Percentiles rank a stretch among this genome's conserved stretches.
Evolutionary conservation across 37 sponge, comb jelly and placozoan genomes (phyloP).

Genomic region (Aplysina aerophoba): DNA sequence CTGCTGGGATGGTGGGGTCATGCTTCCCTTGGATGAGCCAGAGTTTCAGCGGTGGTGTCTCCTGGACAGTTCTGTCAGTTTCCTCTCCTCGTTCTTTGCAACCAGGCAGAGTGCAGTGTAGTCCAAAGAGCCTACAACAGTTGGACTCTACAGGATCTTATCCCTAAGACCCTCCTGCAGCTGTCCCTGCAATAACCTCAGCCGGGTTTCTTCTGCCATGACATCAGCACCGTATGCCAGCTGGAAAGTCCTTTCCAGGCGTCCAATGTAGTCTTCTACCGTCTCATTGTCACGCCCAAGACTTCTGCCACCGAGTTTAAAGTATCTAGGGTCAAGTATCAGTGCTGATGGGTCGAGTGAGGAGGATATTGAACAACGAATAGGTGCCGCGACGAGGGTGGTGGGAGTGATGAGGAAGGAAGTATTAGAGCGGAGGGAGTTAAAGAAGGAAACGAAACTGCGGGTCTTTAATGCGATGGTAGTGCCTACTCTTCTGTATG

Average conservation of each 20-base stretch:
- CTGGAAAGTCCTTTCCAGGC: slow-evolving; percentile 40
- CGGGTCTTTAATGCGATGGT: too few species aligned
- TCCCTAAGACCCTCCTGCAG: slow-evolving; percentile 42
- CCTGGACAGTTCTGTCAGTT: slow-evolving; percentile 21
- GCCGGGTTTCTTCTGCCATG: slow-evolving; percentile 31
- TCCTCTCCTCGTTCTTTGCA: slow-evolving; percentile 51
- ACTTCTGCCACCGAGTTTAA: too few species aligned
- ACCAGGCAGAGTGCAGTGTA: slow-evolving; percentile 41
- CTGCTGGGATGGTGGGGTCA: not conserved
- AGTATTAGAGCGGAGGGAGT: too few species aligned
- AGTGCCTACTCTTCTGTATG: too few species aligned
- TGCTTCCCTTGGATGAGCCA: not conserved
- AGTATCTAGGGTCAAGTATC: too few species aligned
- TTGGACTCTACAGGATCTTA: slow-evolving; percentile 34
- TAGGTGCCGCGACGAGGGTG: too few species aligned
- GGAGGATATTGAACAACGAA: too few species aligned
- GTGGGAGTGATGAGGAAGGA: too few species aligned
- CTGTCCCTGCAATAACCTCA: slow-evolving; percentile 28
- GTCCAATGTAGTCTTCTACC: slow-evolving; percentile 38
- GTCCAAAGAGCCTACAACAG: slow-evolving; percentile 36
- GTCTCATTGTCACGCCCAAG: slow-evolving; percentile 29
- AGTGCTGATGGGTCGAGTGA: too few species aligned
- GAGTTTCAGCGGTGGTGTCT: slow-evolving; percentile 7
- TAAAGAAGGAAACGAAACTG: too few species aligned
- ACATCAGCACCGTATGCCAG: slow-evolving; percentile 42